phyloP scores from a whole-genome alignment of 2,888 invertebrate species.

The Pyrrhosoma nymphula region DNA sequence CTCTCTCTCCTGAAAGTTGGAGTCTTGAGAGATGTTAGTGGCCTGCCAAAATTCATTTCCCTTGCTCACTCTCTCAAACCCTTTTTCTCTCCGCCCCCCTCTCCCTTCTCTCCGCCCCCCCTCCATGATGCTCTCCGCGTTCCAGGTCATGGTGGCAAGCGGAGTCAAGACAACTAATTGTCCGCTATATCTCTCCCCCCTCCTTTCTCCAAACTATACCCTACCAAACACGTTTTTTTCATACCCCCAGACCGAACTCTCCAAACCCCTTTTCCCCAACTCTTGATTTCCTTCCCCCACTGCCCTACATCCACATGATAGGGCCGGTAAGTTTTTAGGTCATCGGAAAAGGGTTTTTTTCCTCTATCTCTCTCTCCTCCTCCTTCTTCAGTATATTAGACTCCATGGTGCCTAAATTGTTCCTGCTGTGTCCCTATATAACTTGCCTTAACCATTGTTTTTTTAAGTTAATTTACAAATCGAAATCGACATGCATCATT shows the following conservation, averaged over 20 bases:
- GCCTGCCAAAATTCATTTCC: neutral
- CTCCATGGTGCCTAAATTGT: too few species aligned
- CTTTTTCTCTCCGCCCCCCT: too few species aligned
- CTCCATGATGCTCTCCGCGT: neutral
- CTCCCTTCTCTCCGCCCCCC: too few species aligned
- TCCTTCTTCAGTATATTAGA: neutral
- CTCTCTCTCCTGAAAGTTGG: neutral
- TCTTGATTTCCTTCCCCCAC: neutral
- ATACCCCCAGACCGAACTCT: neutral
- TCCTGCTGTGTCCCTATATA: too few species aligned
- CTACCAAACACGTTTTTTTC: neutral
- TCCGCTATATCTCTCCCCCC: neutral
- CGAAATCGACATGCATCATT: too few species aligned
- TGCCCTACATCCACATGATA: conserved; percentile 21
- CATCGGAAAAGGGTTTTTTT: neutral
- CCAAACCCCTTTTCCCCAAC: neutral
- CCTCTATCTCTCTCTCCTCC: neutral
- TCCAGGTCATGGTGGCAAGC: neutral
- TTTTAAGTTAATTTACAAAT: too few species aligned
- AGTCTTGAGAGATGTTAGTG: conserved; percentile 11
- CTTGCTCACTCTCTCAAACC: neutral
- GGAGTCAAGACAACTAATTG: neutral
- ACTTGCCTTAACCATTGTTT: too few species aligned
- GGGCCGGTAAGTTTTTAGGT: neutral
- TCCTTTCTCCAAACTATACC: neutral